phyloP scores from a whole-genome alignment of 2,888 invertebrate species.

The Polietes domitor region DNA sequence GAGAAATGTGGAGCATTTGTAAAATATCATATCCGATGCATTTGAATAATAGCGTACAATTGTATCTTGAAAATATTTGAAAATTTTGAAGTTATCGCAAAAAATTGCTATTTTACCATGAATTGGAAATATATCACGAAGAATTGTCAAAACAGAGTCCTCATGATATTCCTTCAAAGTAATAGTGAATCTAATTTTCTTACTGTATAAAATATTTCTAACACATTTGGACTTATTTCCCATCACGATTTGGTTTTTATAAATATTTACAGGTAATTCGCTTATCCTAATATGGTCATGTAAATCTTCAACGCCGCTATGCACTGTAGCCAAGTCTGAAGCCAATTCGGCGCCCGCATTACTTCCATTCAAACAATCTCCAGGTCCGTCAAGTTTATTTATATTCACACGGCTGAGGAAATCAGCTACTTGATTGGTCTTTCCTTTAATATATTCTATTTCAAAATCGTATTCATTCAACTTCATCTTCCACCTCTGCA shows the following conservation, averaged over 20 bases:
- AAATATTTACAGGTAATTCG: background rate
- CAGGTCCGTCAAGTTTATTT: background rate
- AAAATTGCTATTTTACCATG: background rate
- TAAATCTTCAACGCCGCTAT: constrained; percentile 23
- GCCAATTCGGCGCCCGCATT: background rate
- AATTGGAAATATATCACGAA: background rate
- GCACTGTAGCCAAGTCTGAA: constrained; percentile 49
- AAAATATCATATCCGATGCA: too few species aligned
- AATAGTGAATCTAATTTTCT: constrained; percentile 7
- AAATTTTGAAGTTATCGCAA: constrained; percentile 35
- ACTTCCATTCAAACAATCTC: constrained; percentile 9
- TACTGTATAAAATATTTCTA: constrained; percentile 6
- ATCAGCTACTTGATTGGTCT: constrained; percentile 23
- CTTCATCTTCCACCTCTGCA: constrained; percentile 29
- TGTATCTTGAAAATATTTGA: constrained; percentile 37
- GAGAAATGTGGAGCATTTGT: constrained; percentile 10
- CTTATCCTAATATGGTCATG: background rate
- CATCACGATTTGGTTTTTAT: background rate
- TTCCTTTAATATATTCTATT: constrained; percentile 32
- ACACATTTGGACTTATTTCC: background rate
- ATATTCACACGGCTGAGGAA: constrained; percentile 31
- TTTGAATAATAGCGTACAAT: constrained; percentile 24
- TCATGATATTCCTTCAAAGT: background rate
- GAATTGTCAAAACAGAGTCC: background rate
- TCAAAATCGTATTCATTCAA: constrained; percentile 29